Evolutionary conservation across 2,888 invertebrate genomes (phyloP), one percentile per base, ranked within the genome.

Genomic region (Caprella mutica): DNA sequence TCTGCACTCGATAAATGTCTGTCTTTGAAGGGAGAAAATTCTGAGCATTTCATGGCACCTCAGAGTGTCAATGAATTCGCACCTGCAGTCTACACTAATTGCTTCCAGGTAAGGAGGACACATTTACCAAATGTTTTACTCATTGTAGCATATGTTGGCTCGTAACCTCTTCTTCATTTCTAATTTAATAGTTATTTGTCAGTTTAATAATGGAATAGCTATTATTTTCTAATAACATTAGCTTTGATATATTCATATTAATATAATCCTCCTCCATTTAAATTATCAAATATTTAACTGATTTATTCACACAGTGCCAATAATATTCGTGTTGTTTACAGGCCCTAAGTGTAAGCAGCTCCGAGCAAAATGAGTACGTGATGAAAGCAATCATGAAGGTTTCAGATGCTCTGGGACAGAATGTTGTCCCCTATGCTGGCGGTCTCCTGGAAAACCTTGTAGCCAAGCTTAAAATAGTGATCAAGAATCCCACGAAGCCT

Each of bases 371-470:
- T 72, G 96, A 97, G 73, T 97, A 98, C 71, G 82, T 90, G 6
- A 98, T 98, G 93, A 96, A 93, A 78, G 92, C 92, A 2, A 82
- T 96, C n/a, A 90, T 96, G 82, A 80, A 93, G 61, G 84, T 83
- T 50, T 82, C 94, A 70, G 81, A 84, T 1, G 80, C 84, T 21
- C 76, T 94, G 17, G 87, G 92, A 72, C 87, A 86, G 30, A 78
- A 78, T 8, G 80, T 88, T 17, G 78, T 93, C 68, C 85, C 88
- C 14, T 86, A 80, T 71, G 77, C 94, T 70, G 82, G 80, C 26
- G 80, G 81, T n/a, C 79, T 91, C 2, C 73, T 96, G 63, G 86
- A 88, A 0, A 84, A 87, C 70, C 77, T 97, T 21, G 91, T 91
- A 0, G 80, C 83, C 66, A 89, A 91, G 72, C 75, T 97, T 42